A percentile compares a stretch with the other conserved stretches of the same genome.
These are phyloP conservation scores for Furnarius figulus DNA, from an alignment of 2,113 vertebrate genomes.

Conservation along the genomic window DNA sequence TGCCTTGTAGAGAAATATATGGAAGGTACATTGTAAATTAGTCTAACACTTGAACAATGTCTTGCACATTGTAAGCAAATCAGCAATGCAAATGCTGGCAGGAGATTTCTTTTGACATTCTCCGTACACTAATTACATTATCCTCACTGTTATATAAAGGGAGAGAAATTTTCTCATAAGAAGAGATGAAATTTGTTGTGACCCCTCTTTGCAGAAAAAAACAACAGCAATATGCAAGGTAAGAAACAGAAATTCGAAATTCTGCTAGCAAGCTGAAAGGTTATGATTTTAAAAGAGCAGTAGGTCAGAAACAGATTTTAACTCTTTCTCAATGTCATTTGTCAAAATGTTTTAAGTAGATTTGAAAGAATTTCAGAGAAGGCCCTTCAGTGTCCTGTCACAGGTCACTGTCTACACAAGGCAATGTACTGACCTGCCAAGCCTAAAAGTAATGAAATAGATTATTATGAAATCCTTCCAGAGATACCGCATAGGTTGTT, in stretches of 20 bases:
- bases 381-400: background rate
- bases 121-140: background rate
- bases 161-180: background rate
- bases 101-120: background rate
- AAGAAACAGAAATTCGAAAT: background rate
- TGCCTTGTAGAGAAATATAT: background rate
- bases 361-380: background rate
- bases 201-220: background rate
- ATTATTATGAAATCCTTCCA: background rate
- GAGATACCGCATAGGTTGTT: background rate
- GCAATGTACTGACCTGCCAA: background rate
- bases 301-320: background rate
- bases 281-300: background rate
- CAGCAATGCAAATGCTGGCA: background rate
- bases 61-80: background rate
- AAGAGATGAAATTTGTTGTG: background rate
- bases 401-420: background rate
- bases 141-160: background rate
- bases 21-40: background rate
- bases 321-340: background rate
- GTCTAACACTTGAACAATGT: background rate
- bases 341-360: background rate
- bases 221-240: background rate
- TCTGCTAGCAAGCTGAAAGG: background rate
- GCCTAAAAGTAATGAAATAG: background rate